Conservation (phyloP, 2,797 vertebrate genomes). For the Bovichtus variegatus region DNA sequence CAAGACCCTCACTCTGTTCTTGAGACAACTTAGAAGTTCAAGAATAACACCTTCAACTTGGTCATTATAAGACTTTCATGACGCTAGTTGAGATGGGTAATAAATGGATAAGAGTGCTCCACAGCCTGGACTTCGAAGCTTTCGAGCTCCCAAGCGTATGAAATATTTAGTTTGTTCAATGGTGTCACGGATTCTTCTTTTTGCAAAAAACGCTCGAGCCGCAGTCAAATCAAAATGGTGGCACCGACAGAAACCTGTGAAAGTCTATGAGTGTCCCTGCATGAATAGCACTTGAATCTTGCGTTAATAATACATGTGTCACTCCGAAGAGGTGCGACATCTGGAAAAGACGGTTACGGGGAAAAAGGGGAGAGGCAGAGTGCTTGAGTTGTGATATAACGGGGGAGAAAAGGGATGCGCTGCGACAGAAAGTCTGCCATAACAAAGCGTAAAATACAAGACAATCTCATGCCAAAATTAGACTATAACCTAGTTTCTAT, state of each 20-base stretch:
- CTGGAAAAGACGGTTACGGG: constrained; percentile 33
- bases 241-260: constrained; percentile 70
- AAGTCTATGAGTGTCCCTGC: constrained; percentile 72
- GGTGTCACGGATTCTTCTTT: constrained; percentile 69
- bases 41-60: constrained; percentile 47
- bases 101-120: constrained; percentile 59
- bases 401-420: constrained; percentile 21
- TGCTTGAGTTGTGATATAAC: constrained; percentile 34
- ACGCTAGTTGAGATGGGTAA: constrained; percentile 39
- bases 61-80: constrained; percentile 65
- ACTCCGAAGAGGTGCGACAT: constrained; percentile 61
- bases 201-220: constrained; percentile 38
- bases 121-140: constrained; percentile 38
- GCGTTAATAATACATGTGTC: constrained; percentile 81
- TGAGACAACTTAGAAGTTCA: constrained; percentile 33
- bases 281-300: constrained; percentile 54
- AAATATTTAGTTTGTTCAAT: constrained; percentile 72
- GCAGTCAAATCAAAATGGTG: constrained; percentile 75
- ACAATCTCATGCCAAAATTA: constrained; percentile 26
- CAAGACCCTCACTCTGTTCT: constrained; percentile 11
- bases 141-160: constrained; percentile 43
- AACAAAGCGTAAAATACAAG: constrained; percentile 21
- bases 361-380: constrained; percentile 30
- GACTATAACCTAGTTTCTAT: constrained; percentile 30
- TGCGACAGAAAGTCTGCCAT: constrained; percentile 10